phyloP scores from a whole-genome alignment of 1,140 invertebrate genomes.

The Drosophila bipectinata region DNA sequence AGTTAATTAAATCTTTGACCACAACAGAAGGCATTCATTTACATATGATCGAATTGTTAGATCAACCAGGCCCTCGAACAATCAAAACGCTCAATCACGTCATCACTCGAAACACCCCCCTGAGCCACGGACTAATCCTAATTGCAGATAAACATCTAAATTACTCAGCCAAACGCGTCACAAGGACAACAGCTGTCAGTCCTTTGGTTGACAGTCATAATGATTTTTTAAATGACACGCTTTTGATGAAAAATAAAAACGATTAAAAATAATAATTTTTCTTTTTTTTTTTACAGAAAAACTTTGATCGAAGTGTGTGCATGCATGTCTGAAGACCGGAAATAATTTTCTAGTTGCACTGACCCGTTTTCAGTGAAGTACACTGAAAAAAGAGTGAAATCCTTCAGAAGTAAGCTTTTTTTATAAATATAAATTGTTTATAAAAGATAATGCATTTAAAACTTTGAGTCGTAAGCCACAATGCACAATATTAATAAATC shows the following conservation, averaged over 20 bases:
- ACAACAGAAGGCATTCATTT: slow-evolving; percentile 56
- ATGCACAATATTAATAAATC: too few relatives aligned
- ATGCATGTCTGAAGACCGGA: slow-evolving; percentile 79
- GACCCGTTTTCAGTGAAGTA: not conserved
- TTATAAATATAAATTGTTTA: too few relatives aligned
- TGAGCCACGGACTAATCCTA: slow-evolving; percentile 61
- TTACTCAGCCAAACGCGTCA: slow-evolving; percentile 56
- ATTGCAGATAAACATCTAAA: slow-evolving; percentile 78
- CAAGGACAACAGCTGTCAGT: slow-evolving; percentile 59
- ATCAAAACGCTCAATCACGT: slow-evolving; percentile 58
- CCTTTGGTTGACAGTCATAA: slow-evolving; percentile 66
- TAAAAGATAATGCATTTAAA: too few relatives aligned
- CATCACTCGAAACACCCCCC: slow-evolving; percentile 44
- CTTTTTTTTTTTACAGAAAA: slow-evolving; percentile 35
- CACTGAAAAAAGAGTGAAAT: not conserved
- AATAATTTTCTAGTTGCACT: slow-evolving; percentile 77
- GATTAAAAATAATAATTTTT: slow-evolving; percentile 74
- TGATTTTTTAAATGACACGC: slow-evolving; percentile 77
- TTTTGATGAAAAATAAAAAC: slow-evolving; percentile 53
- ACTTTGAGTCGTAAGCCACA: too few relatives aligned
- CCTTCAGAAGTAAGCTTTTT: too few relatives aligned
- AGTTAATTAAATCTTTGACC: slow-evolving; percentile 67
- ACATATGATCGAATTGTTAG: slow-evolving; percentile 79
- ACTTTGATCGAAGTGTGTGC: slow-evolving; percentile 19
- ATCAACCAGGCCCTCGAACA: slow-evolving; percentile 46